Evolutionary conservation across 2,113 vertebrate species (phyloP).

Genomic region (Thymallus thymallus): DNA sequence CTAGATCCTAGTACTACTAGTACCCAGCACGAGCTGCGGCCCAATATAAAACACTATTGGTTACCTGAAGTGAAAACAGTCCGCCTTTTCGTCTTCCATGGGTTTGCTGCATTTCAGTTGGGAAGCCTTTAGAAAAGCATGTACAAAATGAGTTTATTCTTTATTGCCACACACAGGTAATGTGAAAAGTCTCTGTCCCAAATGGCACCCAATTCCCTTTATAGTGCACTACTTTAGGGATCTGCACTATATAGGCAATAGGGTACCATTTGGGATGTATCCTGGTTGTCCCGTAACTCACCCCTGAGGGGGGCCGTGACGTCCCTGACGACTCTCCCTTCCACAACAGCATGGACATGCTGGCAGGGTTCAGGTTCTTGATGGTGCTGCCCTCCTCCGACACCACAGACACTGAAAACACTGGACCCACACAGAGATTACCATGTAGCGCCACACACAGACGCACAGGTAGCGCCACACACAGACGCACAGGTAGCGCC

Average conservation of each 20-base stretch:
- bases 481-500: no score
- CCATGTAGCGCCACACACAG: neutral
- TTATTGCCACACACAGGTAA: no score
- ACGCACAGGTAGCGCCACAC: neutral
- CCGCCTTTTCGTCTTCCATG: slow-evolving; percentile 78
- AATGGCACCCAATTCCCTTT: no score
- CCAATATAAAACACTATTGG: neutral
- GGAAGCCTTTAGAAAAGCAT: slow-evolving; percentile 64
- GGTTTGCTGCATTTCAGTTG: slow-evolving; percentile 82
- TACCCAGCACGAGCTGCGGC: neutral
- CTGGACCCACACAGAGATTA: slow-evolving; percentile 63
- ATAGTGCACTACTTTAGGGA: no score
- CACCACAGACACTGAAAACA: slow-evolving; percentile 84
- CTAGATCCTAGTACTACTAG: neutral
- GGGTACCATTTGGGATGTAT: neutral
- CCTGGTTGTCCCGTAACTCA: slow-evolving; percentile 31
- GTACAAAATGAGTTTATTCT: neutral
- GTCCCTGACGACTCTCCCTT: slow-evolving; percentile 49
- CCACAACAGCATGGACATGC: slow-evolving; percentile 85
- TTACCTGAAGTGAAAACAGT: slow-evolving; percentile 90
- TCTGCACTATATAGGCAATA: neutral
- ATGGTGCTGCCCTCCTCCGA: slow-evolving; percentile 85
- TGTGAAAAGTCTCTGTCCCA: no score
- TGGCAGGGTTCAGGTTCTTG: slow-evolving; percentile 78
- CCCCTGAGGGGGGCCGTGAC: slow-evolving; percentile 40